Evolutionary conservation across 2,888 invertebrate species (phyloP).

Genomic region (Tortrix viridana): DNA sequence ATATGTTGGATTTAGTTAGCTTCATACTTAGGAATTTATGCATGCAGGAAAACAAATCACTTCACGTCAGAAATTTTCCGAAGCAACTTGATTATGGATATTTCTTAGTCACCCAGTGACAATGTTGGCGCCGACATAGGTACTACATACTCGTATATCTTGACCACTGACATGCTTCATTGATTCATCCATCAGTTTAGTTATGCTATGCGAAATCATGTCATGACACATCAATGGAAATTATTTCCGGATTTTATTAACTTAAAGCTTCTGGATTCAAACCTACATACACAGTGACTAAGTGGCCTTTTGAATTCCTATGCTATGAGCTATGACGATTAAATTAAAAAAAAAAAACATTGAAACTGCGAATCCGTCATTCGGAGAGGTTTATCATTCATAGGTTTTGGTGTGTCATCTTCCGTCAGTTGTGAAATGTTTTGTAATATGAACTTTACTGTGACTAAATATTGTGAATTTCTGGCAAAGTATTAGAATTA

Average conservation of each 20-base stretch:
- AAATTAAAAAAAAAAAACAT: constrained; percentile 57
- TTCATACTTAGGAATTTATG: not conserved
- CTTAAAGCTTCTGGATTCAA: constrained; percentile 53
- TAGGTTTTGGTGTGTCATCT: constrained; percentile 42
- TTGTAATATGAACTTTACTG: constrained; percentile 53
- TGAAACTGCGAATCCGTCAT: constrained; percentile 53
- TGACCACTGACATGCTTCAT: constrained; percentile 49
- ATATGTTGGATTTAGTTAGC: too few relatives aligned
- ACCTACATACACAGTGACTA: constrained; percentile 52
- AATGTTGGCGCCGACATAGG: constrained; percentile 35
- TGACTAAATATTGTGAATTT: constrained; percentile 47
- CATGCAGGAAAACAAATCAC: not conserved
- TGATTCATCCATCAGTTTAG: constrained; percentile 55
- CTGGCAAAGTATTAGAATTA: not conserved
- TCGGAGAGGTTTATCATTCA: constrained; percentile 54
- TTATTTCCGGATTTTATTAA: constrained; percentile 62
- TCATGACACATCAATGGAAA: constrained; percentile 67
- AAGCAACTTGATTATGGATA: constrained; percentile 6
- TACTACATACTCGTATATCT: constrained; percentile 20
- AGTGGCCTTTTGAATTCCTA: constrained; percentile 57
- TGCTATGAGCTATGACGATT: constrained; percentile 50
- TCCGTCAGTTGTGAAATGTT: constrained; percentile 40
- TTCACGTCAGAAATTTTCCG: constrained; percentile 11
- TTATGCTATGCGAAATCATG: constrained; percentile 61
- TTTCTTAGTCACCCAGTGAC: constrained; percentile 26